Evolutionary conservation across 1,140 invertebrate genomes (phyloP), one percentile per base, ranked within the genome.

Genomic region (Camponotus pennsylvanicus): DNA sequence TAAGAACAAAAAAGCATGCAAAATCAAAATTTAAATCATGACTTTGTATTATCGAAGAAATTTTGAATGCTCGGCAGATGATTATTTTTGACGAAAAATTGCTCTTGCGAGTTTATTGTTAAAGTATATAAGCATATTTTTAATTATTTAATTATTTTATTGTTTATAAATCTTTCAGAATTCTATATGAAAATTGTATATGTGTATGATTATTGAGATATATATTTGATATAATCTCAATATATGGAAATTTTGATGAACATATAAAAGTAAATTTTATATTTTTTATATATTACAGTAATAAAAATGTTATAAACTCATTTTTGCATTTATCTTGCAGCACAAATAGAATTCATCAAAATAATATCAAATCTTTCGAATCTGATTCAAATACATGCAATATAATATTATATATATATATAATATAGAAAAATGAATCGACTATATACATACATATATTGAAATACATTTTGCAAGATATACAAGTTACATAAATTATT

Each of bases 401-500:
- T 18, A 21, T 15, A n/a, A 18, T 18, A 52, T 52, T 2, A 40
- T 5, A 18, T 18, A 42, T 42, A 57, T 15, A 27, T 15, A 11
- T 40, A 32, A 40, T 40, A 0, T 40, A 34, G 0, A 66, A 61
- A 61, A 57, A 70, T 34, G 5, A 49, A 80, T 73, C 18, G 45
- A 42, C 2, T 1, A 37, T 27, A 0, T 8, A 4, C 27, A 27
- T 40, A 6, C 15, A 42, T n/a, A 9, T 52, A 52, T 21, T 18
- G 21, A 37, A 18, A 55, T 52, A 27, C 49, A 15, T 40, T 76
- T 6, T 8, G 13, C 6, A 11, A 63, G 49, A 55, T 42, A 13
- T 13, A 13, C 2, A 18, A 63, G 57, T 75, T 40, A 21, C 4
- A 13, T 13, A 15, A 73, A 61, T 83, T 75, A 63, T 85, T 82